Conservation (phyloP, 1,140 invertebrate genomes). For the Listronotus oregonensis region DNA sequence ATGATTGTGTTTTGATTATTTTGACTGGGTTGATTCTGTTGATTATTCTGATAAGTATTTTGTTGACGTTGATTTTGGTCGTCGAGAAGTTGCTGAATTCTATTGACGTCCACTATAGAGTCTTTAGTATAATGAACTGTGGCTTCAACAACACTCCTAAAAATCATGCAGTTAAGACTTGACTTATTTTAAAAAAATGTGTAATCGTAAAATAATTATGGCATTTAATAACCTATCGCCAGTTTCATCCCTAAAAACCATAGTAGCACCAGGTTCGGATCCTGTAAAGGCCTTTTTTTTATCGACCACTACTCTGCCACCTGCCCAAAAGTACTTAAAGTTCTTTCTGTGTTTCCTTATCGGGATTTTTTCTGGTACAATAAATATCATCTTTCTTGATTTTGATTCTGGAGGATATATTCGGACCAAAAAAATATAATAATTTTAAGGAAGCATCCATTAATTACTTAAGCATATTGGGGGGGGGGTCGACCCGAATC, state of each 20-base stretch:
- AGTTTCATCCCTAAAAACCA: constrained; percentile 54
- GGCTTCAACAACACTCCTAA: constrained; percentile 76
- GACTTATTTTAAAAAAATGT: background rate
- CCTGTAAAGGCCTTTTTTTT: constrained; percentile 72
- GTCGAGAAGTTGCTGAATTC: constrained; percentile 60
- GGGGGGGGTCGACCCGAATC: too few relatives aligned
- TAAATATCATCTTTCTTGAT: constrained; percentile 75
- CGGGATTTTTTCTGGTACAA: constrained; percentile 74
- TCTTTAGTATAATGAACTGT: constrained; percentile 70
- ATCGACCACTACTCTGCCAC: constrained; percentile 74
- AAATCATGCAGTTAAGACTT: constrained; percentile 39
- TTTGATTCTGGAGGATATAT: constrained; percentile 70
- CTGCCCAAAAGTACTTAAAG: constrained; percentile 75
- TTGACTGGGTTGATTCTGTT: constrained; percentile 3
- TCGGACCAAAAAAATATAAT: constrained; percentile 53
- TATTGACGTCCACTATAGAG: constrained; percentile 69
- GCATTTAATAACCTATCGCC: constrained; percentile 48
- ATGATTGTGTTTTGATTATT: constrained; percentile 46
- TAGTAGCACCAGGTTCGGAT: constrained; percentile 56
- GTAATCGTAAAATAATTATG: background rate
- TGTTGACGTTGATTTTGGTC: constrained; percentile 30
- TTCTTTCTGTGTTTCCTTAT: constrained; percentile 73
- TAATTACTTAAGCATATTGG: too few relatives aligned
- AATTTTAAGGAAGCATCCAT: too few relatives aligned
- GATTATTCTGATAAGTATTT: constrained; percentile 8